Conservation (phyloP, 2,113 vertebrate species). For the Chaetops frenatus region DNA sequence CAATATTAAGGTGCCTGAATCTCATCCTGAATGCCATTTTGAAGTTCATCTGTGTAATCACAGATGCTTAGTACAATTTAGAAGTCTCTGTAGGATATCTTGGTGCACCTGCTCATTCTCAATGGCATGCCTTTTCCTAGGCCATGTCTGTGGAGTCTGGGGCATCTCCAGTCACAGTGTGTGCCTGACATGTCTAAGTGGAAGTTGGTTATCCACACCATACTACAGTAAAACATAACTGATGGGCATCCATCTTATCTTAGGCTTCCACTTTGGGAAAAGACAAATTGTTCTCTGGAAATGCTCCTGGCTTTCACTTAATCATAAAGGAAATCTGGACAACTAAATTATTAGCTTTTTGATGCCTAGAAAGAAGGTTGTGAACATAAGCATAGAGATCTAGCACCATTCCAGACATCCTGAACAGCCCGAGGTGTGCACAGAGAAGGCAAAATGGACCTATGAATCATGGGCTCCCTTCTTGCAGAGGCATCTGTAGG, state of each 20-base stretch:
- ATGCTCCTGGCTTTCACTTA: background rate
- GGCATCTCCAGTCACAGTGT: background rate
- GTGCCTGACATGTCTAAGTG: background rate
- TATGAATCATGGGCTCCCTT: accelerated
- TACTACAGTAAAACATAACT: background rate
- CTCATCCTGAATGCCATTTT: background rate
- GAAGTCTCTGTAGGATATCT: background rate
- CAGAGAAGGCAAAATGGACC: background rate
- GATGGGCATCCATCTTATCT: background rate
- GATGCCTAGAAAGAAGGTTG: background rate
- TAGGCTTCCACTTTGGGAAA: background rate
- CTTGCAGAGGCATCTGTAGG: background rate
- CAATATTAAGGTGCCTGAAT: background rate
- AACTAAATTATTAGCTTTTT: background rate
- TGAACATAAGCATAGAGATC: background rate
- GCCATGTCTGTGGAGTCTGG: background rate
- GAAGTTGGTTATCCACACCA: background rate
- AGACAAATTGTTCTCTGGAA: background rate
- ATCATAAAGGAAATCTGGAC: background rate
- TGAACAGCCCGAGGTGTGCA: background rate
- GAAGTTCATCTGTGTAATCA: background rate
- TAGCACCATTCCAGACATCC: background rate
- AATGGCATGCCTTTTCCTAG: background rate
- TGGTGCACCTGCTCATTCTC: background rate
- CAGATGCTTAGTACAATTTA: background rate